Percentiles rank a stretch among this genome's conserved stretches.
Evolutionary conservation across 2,113 vertebrate genomes (phyloP).

Genomic region (Microcebus griseorufus): DNA sequence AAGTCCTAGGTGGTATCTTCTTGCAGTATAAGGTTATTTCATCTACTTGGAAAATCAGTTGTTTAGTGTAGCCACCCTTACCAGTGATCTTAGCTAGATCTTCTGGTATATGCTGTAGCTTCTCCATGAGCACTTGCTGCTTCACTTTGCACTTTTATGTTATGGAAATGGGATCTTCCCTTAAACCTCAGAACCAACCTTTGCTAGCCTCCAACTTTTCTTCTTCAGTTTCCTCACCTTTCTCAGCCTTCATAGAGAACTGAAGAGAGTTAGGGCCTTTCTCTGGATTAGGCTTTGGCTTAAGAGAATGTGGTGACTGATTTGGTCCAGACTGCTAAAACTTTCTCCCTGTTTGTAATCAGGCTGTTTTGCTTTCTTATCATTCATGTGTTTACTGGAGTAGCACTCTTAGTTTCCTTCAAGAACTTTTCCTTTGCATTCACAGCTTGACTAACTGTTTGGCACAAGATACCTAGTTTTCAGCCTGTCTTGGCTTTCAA

Average conservation of each 20-base stretch:
- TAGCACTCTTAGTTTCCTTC: background rate
- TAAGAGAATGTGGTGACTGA: background rate
- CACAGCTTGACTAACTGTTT: background rate
- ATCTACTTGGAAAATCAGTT: no score
- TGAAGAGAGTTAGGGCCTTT: background rate
- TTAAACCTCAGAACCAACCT: background rate
- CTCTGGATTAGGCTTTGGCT: background rate
- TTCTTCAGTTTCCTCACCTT: background rate
- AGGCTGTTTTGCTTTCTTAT: background rate
- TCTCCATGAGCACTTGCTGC: no score
- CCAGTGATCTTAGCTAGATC: no score
- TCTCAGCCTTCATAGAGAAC: background rate
- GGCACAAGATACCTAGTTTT: background rate
- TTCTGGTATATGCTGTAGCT: no score
- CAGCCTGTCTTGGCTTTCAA: background rate
- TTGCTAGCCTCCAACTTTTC: background rate
- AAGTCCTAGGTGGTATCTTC: no score
- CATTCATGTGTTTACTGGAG: background rate
- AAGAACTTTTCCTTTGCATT: background rate
- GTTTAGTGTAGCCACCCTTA: no score
- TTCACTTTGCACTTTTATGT: background rate
- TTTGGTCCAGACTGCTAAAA: background rate
- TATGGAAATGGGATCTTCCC: background rate
- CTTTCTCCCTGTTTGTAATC: background rate
- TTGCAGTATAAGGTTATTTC: no score